phyloP scores from a whole-genome alignment of 2,888 invertebrate species.

The Scaptomyza flava region DNA sequence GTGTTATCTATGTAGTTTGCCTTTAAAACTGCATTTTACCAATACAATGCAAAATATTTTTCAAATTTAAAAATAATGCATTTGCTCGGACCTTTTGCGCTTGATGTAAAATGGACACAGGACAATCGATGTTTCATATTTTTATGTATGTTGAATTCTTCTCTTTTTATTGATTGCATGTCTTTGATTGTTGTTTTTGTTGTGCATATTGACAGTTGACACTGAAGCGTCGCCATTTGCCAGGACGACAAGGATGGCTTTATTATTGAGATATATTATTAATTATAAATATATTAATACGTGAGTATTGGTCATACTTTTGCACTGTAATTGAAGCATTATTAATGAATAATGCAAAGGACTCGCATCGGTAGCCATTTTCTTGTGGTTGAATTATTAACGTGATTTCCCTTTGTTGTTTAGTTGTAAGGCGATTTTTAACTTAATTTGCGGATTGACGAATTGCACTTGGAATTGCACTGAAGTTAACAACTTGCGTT shows the following conservation, averaged over 20 bases:
- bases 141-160: not conserved
- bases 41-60: not conserved
- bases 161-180: constrained; percentile 30
- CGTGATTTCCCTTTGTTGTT: constrained; percentile 36
- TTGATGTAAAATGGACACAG: constrained; percentile 46
- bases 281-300: constrained; percentile 1
- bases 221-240: constrained; percentile 41
- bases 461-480: constrained; percentile 60
- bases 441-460: constrained; percentile 36
- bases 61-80: not conserved
- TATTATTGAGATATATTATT: constrained; percentile 5
- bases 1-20: not conserved
- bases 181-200: constrained; percentile 36
- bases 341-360: constrained; percentile 41
- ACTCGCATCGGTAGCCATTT: constrained; percentile 54
- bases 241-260: constrained; percentile 26
- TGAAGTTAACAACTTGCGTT: constrained; percentile 44
- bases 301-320: constrained; percentile 50
- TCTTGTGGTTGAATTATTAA: constrained; percentile 51
- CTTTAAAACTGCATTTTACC: not conserved
- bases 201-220: constrained; percentile 59
- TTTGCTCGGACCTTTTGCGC: not conserved
- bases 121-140: constrained; percentile 7
- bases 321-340: constrained; percentile 63
- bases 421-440: constrained; percentile 51